Evolutionary conservation across 1,140 invertebrate genomes (phyloP).

Genomic region (Drosophila hydei): DNA sequence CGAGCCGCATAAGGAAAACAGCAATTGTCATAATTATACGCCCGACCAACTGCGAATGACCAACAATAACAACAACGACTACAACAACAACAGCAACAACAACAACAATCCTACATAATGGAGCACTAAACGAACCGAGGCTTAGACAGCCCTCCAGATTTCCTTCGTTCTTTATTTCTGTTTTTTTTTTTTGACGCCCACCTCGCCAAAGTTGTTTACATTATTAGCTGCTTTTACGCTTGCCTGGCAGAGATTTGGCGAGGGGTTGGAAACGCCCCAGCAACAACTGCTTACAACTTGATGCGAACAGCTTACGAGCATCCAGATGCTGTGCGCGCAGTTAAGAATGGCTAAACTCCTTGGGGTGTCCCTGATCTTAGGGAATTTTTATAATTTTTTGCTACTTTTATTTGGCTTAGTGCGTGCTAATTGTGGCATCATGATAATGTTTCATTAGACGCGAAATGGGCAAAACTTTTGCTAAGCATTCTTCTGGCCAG

Average conservation of each 20-base stretch:
- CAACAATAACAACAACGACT: slow-evolving; percentile 43
- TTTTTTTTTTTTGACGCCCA: slow-evolving; percentile 7
- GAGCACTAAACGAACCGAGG: slow-evolving; percentile 25
- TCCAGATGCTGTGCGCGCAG: slow-evolving; percentile 4
- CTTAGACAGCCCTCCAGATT: slow-evolving; percentile 14
- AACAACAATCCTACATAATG: slow-evolving; percentile 30
- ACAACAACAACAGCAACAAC: slow-evolving; percentile 26
- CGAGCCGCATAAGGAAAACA: slow-evolving; percentile 54
- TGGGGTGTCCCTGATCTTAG: slow-evolving; percentile 1
- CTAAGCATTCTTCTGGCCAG: slow-evolving; percentile 36
- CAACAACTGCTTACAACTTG: slow-evolving; percentile 47
- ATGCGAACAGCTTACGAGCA: slow-evolving; percentile 49
- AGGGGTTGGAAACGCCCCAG: slow-evolving; percentile 4
- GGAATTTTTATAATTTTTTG: slow-evolving; percentile 13
- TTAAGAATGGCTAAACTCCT: neutral
- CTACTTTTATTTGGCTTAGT: slow-evolving; percentile 38
- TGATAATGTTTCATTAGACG: slow-evolving; percentile 77
- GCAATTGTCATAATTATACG: slow-evolving; percentile 78
- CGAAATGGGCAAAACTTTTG: slow-evolving; percentile 58
- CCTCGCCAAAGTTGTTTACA: slow-evolving; percentile 63
- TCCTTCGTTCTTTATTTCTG: slow-evolving; percentile 20
- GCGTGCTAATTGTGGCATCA: slow-evolving; percentile 77
- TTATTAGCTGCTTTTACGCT: slow-evolving; percentile 71
- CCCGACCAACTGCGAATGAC: slow-evolving; percentile 59
- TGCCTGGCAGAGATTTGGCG: slow-evolving; percentile 55